These are phyloP conservation scores for Erythrolamprus reginae DNA, from an alignment of 2,113 vertebrate genomes.

Conservation along the genomic window DNA sequence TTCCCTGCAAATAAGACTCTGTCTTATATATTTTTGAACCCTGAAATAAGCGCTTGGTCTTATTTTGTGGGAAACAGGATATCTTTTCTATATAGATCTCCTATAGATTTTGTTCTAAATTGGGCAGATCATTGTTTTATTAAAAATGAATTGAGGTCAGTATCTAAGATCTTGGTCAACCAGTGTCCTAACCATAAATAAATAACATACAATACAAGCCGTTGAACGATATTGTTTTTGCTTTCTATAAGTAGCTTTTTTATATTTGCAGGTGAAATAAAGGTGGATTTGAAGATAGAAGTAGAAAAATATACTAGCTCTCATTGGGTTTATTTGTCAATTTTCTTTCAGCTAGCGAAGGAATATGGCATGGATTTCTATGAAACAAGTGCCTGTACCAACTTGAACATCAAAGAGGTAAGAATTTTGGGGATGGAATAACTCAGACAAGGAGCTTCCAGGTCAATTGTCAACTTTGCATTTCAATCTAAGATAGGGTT, in stretches of 20 bases:
- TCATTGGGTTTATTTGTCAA: not conserved
- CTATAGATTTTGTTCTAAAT: not conserved
- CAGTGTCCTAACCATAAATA: not conserved
- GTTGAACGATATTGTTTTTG: not conserved
- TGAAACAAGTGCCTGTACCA: constrained; percentile 98
- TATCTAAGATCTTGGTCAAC: not conserved
- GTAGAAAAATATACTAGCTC: not conserved
- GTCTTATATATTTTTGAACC: no score
- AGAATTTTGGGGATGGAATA: constrained; percentile 14
- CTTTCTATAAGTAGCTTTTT: not conserved
- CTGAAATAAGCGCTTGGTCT: no score
- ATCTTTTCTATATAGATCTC: not conserved
- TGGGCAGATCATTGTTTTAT: not conserved
- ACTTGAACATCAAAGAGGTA: constrained; percentile 94
- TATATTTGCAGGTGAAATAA: not conserved
- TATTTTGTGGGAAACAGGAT: no score
- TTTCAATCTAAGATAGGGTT: not conserved
- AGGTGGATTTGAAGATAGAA: not conserved
- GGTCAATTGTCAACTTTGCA: not conserved
- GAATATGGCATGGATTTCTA: constrained; percentile 98
- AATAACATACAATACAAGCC: not conserved
- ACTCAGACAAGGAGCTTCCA: not conserved
- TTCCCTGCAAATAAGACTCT: no score
- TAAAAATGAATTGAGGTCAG: not conserved
- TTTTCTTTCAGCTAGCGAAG: constrained; percentile 80